phyloP scores from a whole-genome alignment of 2,113 vertebrate species.

The Antechinus flavipes region DNA sequence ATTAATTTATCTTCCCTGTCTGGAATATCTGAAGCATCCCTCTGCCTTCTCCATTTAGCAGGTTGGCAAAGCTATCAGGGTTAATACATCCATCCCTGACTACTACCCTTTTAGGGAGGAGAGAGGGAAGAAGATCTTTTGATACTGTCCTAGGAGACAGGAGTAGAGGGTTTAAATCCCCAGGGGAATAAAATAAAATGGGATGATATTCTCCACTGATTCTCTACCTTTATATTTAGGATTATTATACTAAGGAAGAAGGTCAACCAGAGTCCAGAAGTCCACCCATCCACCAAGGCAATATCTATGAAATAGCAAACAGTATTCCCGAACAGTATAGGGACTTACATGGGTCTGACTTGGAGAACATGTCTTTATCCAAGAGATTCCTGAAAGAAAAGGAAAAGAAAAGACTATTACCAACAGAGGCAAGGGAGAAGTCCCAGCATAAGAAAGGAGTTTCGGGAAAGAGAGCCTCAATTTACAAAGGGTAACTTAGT shows the following conservation, averaged over 20 bases:
- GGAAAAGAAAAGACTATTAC: constrained; percentile 50
- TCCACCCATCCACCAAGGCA: background rate
- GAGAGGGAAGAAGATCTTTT: background rate
- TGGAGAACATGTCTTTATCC: constrained; percentile 98
- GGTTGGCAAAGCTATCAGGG: background rate
- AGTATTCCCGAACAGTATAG: background rate
- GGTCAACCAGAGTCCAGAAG: background rate
- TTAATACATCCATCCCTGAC: background rate
- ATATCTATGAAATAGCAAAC: fast-evolving
- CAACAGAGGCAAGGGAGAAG: background rate
- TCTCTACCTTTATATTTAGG: background rate
- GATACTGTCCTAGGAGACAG: background rate
- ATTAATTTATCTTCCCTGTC: background rate
- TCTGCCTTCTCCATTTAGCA: background rate
- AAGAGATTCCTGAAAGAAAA: constrained; percentile 89
- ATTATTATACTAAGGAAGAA: background rate
- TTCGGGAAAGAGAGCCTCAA: background rate
- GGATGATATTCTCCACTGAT: background rate
- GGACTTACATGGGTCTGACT: constrained; percentile 96
- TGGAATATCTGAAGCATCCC: background rate
- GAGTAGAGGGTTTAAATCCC: background rate
- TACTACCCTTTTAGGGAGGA: background rate
- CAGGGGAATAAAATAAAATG: background rate
- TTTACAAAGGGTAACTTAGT: background rate
- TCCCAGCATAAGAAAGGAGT: too few species aligned